phyloP scores from a whole-genome alignment of 2,113 vertebrate genomes.

The Pithys albifrons region DNA sequence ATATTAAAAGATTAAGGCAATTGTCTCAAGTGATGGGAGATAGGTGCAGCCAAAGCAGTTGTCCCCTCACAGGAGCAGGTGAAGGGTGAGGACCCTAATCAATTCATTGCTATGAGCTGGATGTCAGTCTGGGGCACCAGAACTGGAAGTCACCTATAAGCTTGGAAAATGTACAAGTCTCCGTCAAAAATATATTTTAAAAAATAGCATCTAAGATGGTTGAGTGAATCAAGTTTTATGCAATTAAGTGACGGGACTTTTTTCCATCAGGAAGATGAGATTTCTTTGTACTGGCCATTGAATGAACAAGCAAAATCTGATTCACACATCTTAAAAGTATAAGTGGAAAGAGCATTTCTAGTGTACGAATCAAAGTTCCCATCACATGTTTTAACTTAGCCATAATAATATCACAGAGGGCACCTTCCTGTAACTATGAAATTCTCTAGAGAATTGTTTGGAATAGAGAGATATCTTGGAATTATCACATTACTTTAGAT shows the following conservation, averaged over 20 bases:
- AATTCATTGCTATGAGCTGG: background rate
- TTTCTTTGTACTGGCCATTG: background rate
- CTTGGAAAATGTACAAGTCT: background rate
- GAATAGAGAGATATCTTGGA: background rate
- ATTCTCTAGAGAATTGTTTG: background rate
- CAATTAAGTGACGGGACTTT: background rate
- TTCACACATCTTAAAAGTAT: background rate
- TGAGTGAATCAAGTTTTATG: background rate
- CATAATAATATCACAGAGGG: background rate
- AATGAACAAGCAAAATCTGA: background rate
- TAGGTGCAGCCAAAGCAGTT: background rate
- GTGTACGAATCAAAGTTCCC: background rate
- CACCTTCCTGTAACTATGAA: background rate
- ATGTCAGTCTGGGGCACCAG: background rate
- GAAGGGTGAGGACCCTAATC: background rate
- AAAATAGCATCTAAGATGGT: background rate
- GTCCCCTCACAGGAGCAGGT: background rate
- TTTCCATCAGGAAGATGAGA: background rate
- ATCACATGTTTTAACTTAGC: background rate
- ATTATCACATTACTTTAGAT: background rate
- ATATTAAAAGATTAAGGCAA: background rate
- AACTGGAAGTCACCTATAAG: background rate
- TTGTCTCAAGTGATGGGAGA: background rate
- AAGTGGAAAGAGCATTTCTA: background rate
- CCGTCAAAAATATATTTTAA: background rate